phyloP scores from a whole-genome alignment of 2,797 vertebrate genomes.

The Rhabdomys pumilio region DNA sequence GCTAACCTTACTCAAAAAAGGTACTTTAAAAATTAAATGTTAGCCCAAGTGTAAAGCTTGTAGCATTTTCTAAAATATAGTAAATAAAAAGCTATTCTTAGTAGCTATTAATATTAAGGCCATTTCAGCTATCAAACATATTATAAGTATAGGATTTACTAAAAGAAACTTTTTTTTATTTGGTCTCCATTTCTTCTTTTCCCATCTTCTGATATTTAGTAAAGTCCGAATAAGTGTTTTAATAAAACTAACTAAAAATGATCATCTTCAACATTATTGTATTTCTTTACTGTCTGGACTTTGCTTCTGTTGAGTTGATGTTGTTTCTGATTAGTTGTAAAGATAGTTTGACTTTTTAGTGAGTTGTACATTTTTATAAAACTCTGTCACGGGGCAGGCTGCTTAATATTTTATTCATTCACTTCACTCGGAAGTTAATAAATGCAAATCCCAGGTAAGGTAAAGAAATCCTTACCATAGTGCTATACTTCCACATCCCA shows the following conservation, averaged over 20 bases:
- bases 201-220: not conserved
- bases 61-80: not conserved
- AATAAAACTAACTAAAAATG: constrained; percentile 33
- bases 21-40: not conserved
- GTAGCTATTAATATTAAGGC: not conserved
- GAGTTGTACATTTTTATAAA: constrained; percentile 30
- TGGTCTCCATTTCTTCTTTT: not conserved
- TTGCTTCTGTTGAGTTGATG: constrained; percentile 17
- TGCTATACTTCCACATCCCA: constrained; percentile 41
- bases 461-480: not conserved
- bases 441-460: constrained; percentile 48
- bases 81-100: not conserved
- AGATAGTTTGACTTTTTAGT: constrained; percentile 19
- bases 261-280: not conserved
- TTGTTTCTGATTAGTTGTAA: not conserved
- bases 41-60: not conserved
- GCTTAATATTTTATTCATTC: constrained; percentile 61
- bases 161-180: not conserved
- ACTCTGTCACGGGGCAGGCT: not conserved
- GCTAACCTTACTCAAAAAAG: constrained; percentile 32
- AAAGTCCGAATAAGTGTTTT: not conserved
- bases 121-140: not conserved
- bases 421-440: constrained; percentile 28
- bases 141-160: constrained; percentile 1
- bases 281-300: constrained; percentile 48